Base-by-base conservation (phyloP, 1,140 invertebrate species). In the Plodia interpunctella region DNA sequence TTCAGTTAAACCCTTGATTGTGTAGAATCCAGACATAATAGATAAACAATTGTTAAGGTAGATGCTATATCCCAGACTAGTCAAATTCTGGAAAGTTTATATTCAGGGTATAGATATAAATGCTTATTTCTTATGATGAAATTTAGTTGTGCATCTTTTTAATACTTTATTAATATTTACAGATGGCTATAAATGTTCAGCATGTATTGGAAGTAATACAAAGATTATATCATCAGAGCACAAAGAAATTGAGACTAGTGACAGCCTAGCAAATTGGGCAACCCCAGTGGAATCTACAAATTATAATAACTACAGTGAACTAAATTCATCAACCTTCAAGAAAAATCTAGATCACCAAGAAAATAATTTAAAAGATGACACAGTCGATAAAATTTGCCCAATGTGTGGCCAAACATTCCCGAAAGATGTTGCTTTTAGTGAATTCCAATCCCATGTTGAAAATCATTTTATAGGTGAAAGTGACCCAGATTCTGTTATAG, bases 371-470 rank as follows among this genome's bases (percentile, higher is more conserved):
- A 64, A 57, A 49, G 71, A 63, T 30, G 72, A 74, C 32, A 49
- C 56, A 19, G 70, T 58, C 59, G 87, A 91, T 59, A 91, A 84
- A 74, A 90, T 91, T 59, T 92, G 91, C 63, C 91, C 91, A 13
- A 88, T 92, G 72, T 92, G 91, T 87, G 86, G 81, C 18, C 78
- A 90, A 77, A 76, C 70, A 60, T 92, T 91, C 65, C 64, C 68
- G 35, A 81, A 87, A 67, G 83, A 88, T 54, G 63, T 78, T 6
- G 68, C 64, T 44, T 91, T 92, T 85, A 60, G 70, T 19, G 79
- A 86, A 28, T 91, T 92, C 65, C 80, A 90, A 57, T 61, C 78
- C 52, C 91, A 92, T 88, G 91, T 92, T 28, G 90, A 92, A 77
- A 87, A 75, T 60, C 91, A 92, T 75, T 92, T 92, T 78, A 71